Base-by-base conservation (phyloP, 1,140 invertebrate species). In the Cardiocondyla obscurior region DNA sequence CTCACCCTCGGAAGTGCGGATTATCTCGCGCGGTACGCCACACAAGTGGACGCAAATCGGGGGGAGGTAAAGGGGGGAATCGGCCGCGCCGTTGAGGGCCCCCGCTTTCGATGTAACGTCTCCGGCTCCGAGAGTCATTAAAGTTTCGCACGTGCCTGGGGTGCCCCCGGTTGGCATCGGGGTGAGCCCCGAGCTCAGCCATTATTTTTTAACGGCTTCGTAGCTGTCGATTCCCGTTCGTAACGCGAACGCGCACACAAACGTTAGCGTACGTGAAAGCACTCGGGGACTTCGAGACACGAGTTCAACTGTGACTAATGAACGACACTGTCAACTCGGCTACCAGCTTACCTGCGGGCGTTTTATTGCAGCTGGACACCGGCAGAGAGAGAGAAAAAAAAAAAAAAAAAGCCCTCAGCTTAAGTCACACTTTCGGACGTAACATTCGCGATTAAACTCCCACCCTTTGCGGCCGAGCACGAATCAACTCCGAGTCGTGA, bases 191-290 rank as follows among this genome's bases (percentile, higher is more conserved):
- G 81, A 81, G 81, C 82, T 77, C 69, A 81, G 73, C 81, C 82
- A 90, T 90, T 90, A 90, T 90, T 90, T 90, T 90, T 90, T 89
- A 89, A 90, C 82, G 72, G 79, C 82, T 57, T 28, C 22, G 19
- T 30, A 49, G 36, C 53, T 39, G 65, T 49, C 28, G 36, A 6
- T 53, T 58, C 28, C 58, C 58, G 51, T 64, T 36, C 46, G 39
- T 0, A 2, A 28, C 8, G 1, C 16, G n/a, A n/a, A 16, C 42
- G 46, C 14, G 46, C 5, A 1, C 28, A 44, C 58, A 28, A 44
- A 22, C 16, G 5, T 30, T 42, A 55, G 25, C 19, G 1, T 28
- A 7, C 8, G 33, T 22, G 25, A 55, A 67, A 77, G 16, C 16
- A 42, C 42, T 16, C 16, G 28, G 44, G 44, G 55, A 62, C 42